Base-by-base conservation (phyloP, 2,797 vertebrate genomes). In the Protonibea diacanthus region DNA sequence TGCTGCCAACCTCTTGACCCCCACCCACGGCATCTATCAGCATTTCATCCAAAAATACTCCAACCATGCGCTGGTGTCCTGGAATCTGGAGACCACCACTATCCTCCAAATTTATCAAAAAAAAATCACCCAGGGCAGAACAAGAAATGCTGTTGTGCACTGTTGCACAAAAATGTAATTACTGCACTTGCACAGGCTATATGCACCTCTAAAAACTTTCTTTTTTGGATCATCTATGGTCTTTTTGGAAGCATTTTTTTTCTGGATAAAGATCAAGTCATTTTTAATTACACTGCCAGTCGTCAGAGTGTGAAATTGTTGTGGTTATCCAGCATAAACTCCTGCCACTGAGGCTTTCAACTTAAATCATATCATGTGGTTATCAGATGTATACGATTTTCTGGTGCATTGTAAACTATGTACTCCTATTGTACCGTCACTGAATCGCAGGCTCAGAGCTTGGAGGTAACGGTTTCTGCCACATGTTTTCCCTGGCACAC, bases 1-100 rank as follows among this genome's bases (percentile, higher is more conserved):
- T 79, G 62, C 70, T 73, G 81, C 81, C 74, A 87, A 79, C 65
- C 70, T 81, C 48, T 74, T 85, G 83, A 90, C 85, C 84, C 56
- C 74, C 58, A 83, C 79, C 77, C 70, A 83, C 3, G 9, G 23
- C 65, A 82, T 76, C 76, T 61, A 65, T 86, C 69, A 85, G 70
- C 56, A 85, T 68, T 79, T 78, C 29, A 33, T 80, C 48, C 53
- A 79, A 73, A 38, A 82, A 69, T 62, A 63, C 64, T 74, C 52
- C 57, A 60, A 67, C 70, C 47, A 76, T 38, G 56, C 13, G 7
- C 55, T n/a, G 14, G 23, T 71, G 62, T 71, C 63, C 56, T 62
- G 38, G 64, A 68, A 80, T 68, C 51, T n/a, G 25, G n/a, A 76
- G 33, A 68, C 58, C 38, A 63, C 25, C 25, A 38, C 51, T 57